Evolutionary conservation across 2,888 invertebrate genomes (phyloP), one percentile per base, ranked within the genome.

Genomic region (Mesoligia furuncula): DNA sequence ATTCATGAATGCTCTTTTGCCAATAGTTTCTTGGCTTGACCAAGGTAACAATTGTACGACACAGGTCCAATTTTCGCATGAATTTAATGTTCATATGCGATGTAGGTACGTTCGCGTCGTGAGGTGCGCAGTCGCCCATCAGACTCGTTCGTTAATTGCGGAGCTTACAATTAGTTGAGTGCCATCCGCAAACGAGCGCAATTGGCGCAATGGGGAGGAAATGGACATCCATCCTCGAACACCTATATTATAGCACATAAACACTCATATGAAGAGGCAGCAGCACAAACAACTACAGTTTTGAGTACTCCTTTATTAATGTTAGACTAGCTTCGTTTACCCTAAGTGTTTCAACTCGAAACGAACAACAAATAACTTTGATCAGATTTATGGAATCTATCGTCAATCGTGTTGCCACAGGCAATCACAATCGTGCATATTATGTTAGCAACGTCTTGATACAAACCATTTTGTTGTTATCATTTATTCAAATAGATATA

Each of bases 201-300:
- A 96, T 96, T 96, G 96, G 92, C 94, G 93, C 94, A 95, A 95
- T 95, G 91, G 93, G 93, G 93, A 96, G 96, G 96, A 96, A 96
- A 93, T 94, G 92, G 91, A 90, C 95, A 94, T 93, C 92, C 93
- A 95, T 93, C 92, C 92, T 91, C 88, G 85, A 91, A 92, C 90
- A 93, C 91, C 89, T 91, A 91, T 89, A 83, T 79, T 73, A 85
- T 84, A 88, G 85, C 79, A 87, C 85, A 80, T 83, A 84, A 82
- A 80, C 85, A 85, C 74, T 87, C 79, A 80, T 76, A 83, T 84
- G 57, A 62, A 70, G 51, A 57, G 64, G 65, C 65, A 78, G 13
- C 66, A 42, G 48, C 42, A 74, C 54, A 82, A 79, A 82, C 68
- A 75, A 71, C 73, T 68, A 74, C 36, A 66, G 59, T 54, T 76